Conservation (phyloP, 2,113 vertebrate genomes). For the Paradoxurus hermaphroditus region DNA sequence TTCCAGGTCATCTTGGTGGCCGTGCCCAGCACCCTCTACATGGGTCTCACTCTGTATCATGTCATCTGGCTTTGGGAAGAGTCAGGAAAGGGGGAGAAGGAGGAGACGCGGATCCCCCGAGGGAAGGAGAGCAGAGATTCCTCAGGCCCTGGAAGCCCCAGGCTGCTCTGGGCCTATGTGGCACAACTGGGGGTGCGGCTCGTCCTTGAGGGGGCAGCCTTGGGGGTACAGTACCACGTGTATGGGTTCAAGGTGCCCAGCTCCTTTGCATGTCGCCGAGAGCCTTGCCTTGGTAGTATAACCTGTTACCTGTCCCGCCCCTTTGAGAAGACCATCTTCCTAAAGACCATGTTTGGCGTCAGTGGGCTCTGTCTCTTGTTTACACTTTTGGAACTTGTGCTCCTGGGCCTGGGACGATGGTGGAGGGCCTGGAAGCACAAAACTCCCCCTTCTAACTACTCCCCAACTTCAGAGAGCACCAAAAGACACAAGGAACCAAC, state of each 20-base stretch:
- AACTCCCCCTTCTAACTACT: background rate
- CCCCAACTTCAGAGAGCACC: background rate
- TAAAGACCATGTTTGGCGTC: slow-evolving; percentile 68
- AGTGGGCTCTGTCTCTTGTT: slow-evolving; percentile 59
- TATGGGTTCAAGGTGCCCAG: slow-evolving; percentile 61
- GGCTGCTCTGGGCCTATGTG: slow-evolving; percentile 66
- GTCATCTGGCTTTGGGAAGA: slow-evolving; percentile 53
- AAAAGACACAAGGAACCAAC: slow-evolving; percentile 6
- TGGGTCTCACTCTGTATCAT: slow-evolving; percentile 54
- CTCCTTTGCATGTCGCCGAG: slow-evolving; percentile 55
- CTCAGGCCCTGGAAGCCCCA: background rate
- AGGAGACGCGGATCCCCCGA: background rate
- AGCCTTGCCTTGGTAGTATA: slow-evolving; percentile 63
- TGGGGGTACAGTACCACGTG: slow-evolving; percentile 60
- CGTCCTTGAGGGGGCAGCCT: slow-evolving; percentile 53
- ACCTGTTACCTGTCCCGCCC: slow-evolving; percentile 57
- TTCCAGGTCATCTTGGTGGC: slow-evolving; percentile 65
- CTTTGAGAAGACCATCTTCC: slow-evolving; percentile 67
- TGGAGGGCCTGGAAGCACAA: slow-evolving; percentile 34
- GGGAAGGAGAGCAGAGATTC: background rate
- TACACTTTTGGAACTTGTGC: slow-evolving; percentile 61
- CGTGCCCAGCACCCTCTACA: slow-evolving; percentile 50
- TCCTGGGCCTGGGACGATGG: slow-evolving; percentile 46
- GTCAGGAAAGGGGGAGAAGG: background rate
- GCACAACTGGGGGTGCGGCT: slow-evolving; percentile 55